These are phyloP conservation scores for Dipodomys stephensi DNA, from an alignment of 2,113 vertebrate genomes.

Conservation along the genomic window DNA sequence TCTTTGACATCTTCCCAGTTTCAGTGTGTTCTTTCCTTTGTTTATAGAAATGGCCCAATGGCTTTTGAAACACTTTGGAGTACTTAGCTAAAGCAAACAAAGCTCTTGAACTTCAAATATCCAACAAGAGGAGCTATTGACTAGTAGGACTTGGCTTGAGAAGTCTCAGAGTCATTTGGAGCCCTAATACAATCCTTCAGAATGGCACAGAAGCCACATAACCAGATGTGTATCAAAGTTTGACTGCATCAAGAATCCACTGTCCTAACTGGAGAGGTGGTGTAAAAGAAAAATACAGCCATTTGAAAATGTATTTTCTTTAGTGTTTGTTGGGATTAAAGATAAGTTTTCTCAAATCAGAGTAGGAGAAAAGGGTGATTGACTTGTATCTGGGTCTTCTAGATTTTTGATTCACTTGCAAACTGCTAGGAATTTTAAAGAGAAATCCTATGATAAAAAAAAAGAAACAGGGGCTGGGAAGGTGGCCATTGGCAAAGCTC, in stretches of 20 bases:
- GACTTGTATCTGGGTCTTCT: not conserved
- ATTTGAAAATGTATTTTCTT: not conserved
- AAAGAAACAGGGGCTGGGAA: too few relatives aligned
- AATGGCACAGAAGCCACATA: constrained; percentile 62
- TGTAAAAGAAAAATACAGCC: not conserved
- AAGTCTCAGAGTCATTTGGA: constrained; percentile 76
- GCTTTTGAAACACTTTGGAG: constrained; percentile 85
- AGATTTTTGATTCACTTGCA: not conserved
- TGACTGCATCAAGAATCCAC: not conserved
- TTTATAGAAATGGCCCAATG: constrained; percentile 84
- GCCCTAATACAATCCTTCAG: constrained; percentile 54
- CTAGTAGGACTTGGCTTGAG: constrained; percentile 80
- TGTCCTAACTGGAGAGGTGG: not conserved
- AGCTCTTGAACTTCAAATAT: constrained; percentile 88
- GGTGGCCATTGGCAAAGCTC: too few relatives aligned
- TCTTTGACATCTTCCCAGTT: constrained; percentile 65
- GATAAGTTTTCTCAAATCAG: not conserved
- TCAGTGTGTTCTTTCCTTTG: constrained; percentile 81
- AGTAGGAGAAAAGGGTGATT: not conserved
- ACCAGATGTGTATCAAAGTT: not conserved
- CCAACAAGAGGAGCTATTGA: constrained; percentile 85
- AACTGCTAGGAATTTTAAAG: not conserved
- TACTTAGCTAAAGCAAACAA: constrained; percentile 87
- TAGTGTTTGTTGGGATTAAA: not conserved
- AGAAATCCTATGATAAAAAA: not conserved